Evolutionary conservation across 2,113 vertebrate species (phyloP).

Genomic region (Uropsilus gracilis): DNA sequence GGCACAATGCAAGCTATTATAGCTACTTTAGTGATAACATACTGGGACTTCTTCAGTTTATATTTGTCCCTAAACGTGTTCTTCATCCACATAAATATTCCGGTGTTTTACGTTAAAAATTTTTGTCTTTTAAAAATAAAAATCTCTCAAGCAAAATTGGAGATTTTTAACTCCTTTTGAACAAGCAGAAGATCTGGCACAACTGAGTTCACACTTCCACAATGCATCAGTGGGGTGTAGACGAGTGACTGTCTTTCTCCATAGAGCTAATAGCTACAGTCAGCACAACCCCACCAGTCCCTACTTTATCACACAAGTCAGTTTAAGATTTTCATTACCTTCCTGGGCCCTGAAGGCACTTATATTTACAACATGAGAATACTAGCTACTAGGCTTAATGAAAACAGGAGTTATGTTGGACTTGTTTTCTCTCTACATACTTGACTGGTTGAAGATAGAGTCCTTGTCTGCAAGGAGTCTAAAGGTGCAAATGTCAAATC

Average conservation of each 20-base stretch:
- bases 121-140: conserved; percentile 25
- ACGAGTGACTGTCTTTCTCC: rapidly evolving
- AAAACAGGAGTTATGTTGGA: background rate
- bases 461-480: background rate
- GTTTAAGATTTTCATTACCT: background rate
- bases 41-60: background rate
- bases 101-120: background rate
- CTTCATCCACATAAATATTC: background rate
- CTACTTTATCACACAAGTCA: background rate
- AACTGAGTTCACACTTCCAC: background rate
- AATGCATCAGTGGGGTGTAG: background rate
- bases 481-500: background rate
- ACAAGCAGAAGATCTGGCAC: background rate
- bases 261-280: background rate
- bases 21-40: background rate
- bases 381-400: background rate
- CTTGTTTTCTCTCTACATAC: background rate
- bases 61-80: background rate
- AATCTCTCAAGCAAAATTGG: background rate
- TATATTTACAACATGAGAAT: background rate
- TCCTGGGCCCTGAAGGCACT: background rate
- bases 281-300: background rate
- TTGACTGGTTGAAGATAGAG: background rate
- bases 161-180: background rate
- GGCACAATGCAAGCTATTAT: background rate